Percentiles rank a stretch among this genome's conserved stretches.
Evolutionary conservation across 2,888 invertebrate genomes (phyloP).

Genomic region (Eupeodes latifasciatus): DNA sequence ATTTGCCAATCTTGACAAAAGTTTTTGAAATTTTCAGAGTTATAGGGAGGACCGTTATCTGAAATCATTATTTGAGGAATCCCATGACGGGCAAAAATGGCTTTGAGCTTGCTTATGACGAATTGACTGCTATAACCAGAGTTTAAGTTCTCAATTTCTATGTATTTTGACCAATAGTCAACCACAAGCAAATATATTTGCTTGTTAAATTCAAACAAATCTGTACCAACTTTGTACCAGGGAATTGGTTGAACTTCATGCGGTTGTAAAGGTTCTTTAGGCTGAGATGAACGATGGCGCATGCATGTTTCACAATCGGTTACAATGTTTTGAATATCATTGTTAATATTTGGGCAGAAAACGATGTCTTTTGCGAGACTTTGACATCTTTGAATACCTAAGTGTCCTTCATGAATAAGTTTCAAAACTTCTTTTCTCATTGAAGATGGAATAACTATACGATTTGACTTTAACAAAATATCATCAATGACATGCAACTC

Average conservation of each 20-base stretch:
- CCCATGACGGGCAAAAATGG: slow-evolving; percentile 71
- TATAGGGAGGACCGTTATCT: slow-evolving; percentile 73
- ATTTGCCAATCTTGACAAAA: slow-evolving; percentile 68
- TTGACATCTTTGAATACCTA: too few species aligned
- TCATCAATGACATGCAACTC: too few species aligned
- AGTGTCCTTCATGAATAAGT: too few species aligned
- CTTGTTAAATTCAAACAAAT: slow-evolving; percentile 70
- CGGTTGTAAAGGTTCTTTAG: slow-evolving; percentile 48
- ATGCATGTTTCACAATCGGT: slow-evolving; percentile 71
- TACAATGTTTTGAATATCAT: slow-evolving; percentile 63
- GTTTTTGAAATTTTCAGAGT: slow-evolving; percentile 56
- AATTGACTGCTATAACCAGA: slow-evolving; percentile 45
- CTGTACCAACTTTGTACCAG: slow-evolving; percentile 55
- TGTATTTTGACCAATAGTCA: slow-evolving; percentile 76
- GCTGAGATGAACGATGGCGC: slow-evolving; percentile 57
- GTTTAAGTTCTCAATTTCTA: slow-evolving; percentile 62
- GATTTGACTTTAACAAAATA: too few species aligned
- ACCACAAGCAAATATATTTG: slow-evolving; percentile 60
- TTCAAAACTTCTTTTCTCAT: too few species aligned
- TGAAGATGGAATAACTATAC: too few species aligned
- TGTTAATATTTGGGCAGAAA: slow-evolving; percentile 68
- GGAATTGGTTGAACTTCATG: slow-evolving; percentile 39
- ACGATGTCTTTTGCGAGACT: background rate
- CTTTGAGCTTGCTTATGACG: slow-evolving; percentile 66
- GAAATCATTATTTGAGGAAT: slow-evolving; percentile 67